A percentile compares a stretch with the other conserved stretches of the same genome.
Evolutionary conservation across 2,113 vertebrate species (phyloP).

Genomic region (Corythornis madagascariensis): DNA sequence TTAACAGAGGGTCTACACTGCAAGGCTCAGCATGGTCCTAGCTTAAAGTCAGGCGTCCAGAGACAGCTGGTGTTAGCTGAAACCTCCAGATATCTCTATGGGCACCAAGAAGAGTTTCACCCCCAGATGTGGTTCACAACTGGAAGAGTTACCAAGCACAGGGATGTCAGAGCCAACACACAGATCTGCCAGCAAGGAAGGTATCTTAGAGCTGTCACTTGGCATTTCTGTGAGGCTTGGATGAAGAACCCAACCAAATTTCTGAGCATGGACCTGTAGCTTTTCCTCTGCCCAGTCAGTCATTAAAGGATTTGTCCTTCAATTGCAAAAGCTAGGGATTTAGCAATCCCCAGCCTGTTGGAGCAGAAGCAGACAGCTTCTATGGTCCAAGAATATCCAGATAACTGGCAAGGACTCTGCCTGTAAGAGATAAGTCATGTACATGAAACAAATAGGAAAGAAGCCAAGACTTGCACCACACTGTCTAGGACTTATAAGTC

Average conservation of each 20-base stretch:
- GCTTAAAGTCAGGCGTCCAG: background rate
- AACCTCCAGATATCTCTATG: background rate
- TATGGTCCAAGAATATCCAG: background rate
- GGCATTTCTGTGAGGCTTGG: background rate
- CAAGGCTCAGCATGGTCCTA: background rate
- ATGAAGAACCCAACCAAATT: background rate
- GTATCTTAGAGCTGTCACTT: background rate
- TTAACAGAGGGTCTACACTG: background rate
- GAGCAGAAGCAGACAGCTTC: background rate
- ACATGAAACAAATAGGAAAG: background rate
- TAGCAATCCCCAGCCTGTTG: background rate
- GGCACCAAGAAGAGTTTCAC: background rate
- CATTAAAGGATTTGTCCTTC: background rate
- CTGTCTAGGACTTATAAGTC: background rate
- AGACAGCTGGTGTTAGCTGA: background rate
- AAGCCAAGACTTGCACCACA: background rate
- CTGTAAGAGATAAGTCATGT: background rate
- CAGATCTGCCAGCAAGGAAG: background rate
- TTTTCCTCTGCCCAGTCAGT: background rate
- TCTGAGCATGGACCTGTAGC: background rate
- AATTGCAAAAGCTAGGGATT: background rate
- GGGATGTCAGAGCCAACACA: background rate
- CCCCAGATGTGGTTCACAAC: background rate
- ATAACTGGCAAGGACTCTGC: background rate
- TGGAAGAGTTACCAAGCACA: background rate